Conservation (phyloP, 2,888 invertebrate genomes). For the Neria commutata region DNA sequence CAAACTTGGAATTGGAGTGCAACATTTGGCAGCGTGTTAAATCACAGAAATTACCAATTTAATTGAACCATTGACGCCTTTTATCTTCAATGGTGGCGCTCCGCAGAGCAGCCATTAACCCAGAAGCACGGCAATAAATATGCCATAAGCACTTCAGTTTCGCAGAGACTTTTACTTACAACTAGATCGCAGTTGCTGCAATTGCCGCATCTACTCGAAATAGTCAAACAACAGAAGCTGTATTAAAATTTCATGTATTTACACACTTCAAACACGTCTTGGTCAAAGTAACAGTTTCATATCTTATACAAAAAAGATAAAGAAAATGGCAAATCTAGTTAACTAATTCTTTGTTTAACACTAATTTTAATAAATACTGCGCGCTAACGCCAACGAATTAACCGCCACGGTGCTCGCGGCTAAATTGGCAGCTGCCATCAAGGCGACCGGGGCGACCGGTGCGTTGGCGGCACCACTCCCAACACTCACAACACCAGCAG, state of each 20-base stretch:
- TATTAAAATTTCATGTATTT: not conserved
- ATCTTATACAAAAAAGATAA: constrained; percentile 29
- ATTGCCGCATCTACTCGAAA: too few species aligned
- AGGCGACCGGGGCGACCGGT: not conserved
- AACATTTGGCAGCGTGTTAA: too few species aligned
- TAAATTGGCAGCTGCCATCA: not conserved
- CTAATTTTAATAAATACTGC: constrained; percentile 49
- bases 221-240: not conserved
- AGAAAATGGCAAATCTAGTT: constrained; percentile 15
- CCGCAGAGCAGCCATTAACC: too few species aligned
- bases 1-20: not conserved
- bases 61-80: constrained; percentile 48
- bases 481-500: constrained; percentile 7
- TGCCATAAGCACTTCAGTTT: too few species aligned
- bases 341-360: constrained; percentile 5
- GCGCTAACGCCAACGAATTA: constrained; percentile 44
- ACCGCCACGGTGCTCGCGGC: constrained; percentile 30
- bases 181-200: too few species aligned
- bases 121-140: too few species aligned
- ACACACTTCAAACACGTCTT: not conserved
- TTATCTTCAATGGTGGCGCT: not conserved
- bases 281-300: not conserved
- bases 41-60: constrained; percentile 47
- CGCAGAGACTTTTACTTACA: too few species aligned
- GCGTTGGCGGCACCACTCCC: constrained; percentile 17